Conservation (phyloP, 1,140 invertebrate species). For the Cheumatopsyche charites region DNA sequence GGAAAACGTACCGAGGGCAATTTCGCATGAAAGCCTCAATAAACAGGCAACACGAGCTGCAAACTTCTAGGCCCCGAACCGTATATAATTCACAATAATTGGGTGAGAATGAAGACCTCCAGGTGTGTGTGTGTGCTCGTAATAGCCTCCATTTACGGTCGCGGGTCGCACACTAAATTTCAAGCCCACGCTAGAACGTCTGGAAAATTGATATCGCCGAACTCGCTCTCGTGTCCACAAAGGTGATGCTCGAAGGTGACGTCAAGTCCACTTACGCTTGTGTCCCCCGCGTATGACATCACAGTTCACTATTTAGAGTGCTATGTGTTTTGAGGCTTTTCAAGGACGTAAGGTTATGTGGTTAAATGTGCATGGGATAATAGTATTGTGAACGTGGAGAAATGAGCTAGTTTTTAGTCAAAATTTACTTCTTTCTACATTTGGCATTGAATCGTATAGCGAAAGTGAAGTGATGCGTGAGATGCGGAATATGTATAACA, state of each 20-base stretch:
- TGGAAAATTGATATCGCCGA: constrained; percentile 9
- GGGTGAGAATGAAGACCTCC: constrained; percentile 2
- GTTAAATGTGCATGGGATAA: no score
- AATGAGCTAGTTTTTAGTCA: no score
- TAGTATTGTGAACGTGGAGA: no score
- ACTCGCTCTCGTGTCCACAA: background rate
- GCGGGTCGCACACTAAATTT: constrained; percentile 1
- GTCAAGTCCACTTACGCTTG: constrained; percentile 4
- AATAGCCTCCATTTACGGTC: constrained; percentile 6
- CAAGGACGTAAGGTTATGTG: no score
- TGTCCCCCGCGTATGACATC: background rate
- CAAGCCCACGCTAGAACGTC: background rate
- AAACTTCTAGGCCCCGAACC: background rate
- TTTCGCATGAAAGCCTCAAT: background rate
- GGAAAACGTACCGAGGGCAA: background rate
- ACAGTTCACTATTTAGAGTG: no score
- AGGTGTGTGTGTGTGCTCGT: background rate
- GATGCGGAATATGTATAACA: no score
- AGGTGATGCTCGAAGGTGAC: constrained; percentile 4
- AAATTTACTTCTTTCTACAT: no score
- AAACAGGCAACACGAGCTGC: background rate
- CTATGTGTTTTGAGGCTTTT: no score
- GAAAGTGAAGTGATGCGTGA: no score
- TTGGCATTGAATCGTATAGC: no score
- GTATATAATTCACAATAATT: constrained; percentile 7